Evolutionary conservation across 1,140 invertebrate species (phyloP), one percentile per base, ranked within the genome.

Genomic region (Hetaerina americana): DNA sequence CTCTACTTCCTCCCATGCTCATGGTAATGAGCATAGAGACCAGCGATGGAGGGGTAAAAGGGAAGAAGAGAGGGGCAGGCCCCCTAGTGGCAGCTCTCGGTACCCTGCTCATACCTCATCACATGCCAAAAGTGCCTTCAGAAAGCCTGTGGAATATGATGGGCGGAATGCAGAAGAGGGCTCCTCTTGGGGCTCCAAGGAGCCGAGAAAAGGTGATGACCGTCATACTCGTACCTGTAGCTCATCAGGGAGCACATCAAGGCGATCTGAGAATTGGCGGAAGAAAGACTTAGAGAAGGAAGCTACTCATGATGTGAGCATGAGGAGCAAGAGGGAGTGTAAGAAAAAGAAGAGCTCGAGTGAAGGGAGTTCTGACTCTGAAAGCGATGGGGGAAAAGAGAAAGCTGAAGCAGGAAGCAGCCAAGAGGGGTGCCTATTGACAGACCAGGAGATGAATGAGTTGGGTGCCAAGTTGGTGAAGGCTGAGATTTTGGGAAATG

Each of bases 401-500:
- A 40, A 73, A 74, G 24, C 27, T 67, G 66, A 49, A 69, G 69
- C 57, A n/a, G n/a, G n/a, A n/a, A n/a, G n/a, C n/a, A n/a, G n/a
- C n/a, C n/a, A n/a, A n/a, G 40, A 57, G 22, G 40, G 24, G 27
- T 31, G 71, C 24, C 81, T 84, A 75, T 75, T 88, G 22, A 87
- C 88, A 29, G 89, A 94, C 80, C 87, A 91, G 77, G 90, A 96
- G 79, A 88, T 96, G 84, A 97, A 97, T 83, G 87, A 89, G 75
- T 77, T 98, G 12, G 92, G 88, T 25, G 93, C 94, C 18, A 94
- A 92, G 82, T 87, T 95, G 73, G 81, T 97, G 0, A 95, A 95
- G 83, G 95, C 95, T 27, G 94, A 97, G 86, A 87, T 95, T 73
- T 87, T 95, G 83, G 94, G 94, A 57, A 89, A 97, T 80, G 80